A percentile compares a stretch with the other conserved stretches of the same genome.
These are phyloP conservation scores for Aptenodytes patagonicus DNA, from an alignment of 2,113 vertebrate genomes.

Conservation along the genomic window DNA sequence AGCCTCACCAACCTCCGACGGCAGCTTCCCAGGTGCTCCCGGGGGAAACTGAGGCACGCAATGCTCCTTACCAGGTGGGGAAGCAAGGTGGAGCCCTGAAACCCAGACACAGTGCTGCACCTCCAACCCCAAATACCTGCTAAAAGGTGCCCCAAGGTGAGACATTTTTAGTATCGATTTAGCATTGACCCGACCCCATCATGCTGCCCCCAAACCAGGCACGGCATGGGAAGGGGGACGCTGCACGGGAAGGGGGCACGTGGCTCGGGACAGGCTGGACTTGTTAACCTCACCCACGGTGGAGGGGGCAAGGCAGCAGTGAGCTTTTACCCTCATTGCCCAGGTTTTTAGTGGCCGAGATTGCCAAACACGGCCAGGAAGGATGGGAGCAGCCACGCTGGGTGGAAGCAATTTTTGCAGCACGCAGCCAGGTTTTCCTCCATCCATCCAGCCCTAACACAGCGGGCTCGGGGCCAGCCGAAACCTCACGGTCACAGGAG, in stretches of 20 bases:
- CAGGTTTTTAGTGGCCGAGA: neutral
- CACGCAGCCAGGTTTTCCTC: neutral
- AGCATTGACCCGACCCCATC: neutral
- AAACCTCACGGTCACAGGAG: neutral
- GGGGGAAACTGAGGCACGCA: neutral
- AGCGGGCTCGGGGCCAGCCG: neutral
- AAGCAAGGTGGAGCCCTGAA: neutral
- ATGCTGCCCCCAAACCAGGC: accelerated
- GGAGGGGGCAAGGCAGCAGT: neutral
- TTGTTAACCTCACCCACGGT: neutral
- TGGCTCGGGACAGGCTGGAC: neutral
- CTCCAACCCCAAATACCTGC: neutral
- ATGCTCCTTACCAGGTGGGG: neutral
- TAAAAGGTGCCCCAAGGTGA: neutral
- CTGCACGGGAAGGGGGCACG: too few relatives aligned
- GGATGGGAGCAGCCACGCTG: neutral
- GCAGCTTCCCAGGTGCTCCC: neutral
- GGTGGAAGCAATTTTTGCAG: neutral
- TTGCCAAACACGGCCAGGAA: neutral
- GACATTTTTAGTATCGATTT: neutral
- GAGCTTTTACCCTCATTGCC: neutral
- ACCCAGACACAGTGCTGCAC: neutral
- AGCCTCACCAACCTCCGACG: accelerated
- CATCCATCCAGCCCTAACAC: neutral
- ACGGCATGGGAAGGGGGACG: accelerated